Conservation (phyloP, 2,113 vertebrate genomes). For the Piprites chloris region DNA sequence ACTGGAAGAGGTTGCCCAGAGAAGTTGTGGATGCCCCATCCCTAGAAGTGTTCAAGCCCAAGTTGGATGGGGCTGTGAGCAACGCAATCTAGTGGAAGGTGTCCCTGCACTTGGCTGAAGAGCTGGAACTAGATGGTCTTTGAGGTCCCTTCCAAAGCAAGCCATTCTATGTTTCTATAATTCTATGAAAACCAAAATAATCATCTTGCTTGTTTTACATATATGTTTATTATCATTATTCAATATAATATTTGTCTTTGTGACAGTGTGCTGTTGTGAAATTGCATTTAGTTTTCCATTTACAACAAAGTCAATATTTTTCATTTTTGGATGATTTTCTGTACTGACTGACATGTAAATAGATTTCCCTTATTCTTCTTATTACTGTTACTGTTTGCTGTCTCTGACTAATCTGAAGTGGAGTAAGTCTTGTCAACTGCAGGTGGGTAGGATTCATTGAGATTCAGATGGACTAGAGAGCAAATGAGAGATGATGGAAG, state of each 20-base stretch:
- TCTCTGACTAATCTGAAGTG: not conserved
- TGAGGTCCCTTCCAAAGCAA: not conserved
- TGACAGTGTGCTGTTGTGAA: slow-evolving; percentile 20
- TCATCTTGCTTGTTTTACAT: slow-evolving; percentile 49
- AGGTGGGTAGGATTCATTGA: not conserved
- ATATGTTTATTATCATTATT: slow-evolving; percentile 36
- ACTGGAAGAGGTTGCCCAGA: not conserved
- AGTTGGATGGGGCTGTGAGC: not conserved
- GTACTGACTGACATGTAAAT: not conserved
- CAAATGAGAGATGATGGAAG: not conserved
- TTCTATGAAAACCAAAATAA: slow-evolving; percentile 34
- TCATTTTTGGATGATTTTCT: not conserved
- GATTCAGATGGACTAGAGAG: not conserved
- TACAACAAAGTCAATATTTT: not conserved
- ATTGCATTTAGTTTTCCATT: slow-evolving; percentile 51
- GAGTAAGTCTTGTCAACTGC: not conserved
- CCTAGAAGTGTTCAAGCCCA: not conserved
- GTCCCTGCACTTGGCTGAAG: too few species aligned
- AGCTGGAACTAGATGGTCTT: not conserved
- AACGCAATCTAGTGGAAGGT: not conserved
- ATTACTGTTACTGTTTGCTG: not conserved
- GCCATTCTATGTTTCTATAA: not conserved
- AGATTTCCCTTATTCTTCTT: not conserved
- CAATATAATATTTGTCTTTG: slow-evolving; percentile 32
- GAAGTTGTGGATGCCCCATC: not conserved